Evolutionary conservation across 92 coral and sea anemone species (phyloP), one percentile per base, ranked within the genome.

Genomic region (Blastomussa wellsi): DNA sequence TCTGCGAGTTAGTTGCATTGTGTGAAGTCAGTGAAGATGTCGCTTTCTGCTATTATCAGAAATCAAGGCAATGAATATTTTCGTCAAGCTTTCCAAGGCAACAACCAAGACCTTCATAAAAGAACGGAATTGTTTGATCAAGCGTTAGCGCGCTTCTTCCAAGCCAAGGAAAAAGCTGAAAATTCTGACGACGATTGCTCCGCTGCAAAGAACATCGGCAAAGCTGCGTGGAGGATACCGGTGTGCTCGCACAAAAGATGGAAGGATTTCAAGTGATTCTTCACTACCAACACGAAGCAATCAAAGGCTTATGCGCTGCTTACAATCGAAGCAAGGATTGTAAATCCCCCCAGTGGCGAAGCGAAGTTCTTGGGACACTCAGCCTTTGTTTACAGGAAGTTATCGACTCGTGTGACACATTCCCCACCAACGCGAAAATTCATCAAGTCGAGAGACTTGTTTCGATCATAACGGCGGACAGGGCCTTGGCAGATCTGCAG

Each of bases 191-290:
- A 90, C 31, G 83, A 86, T 19, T 82, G 87, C 14, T 92, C 95
- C 13, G 98, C 98, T n/a, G 82, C 92, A 15, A 95, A 95, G 83
- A 95, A 95, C 80, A 88, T 89, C 53, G 98, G 91, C 38, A 95
- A 89, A 69, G 96, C 98, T 2, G 86, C 89, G 11, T 93, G 95
- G 93, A 81, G 92, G 64, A 52, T 95, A 88, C 93, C 26, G 80
- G 86, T 26, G 51, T 90, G 22, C 62, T 87, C 47, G 29, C 77
- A 1, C 89, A 91, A n/a, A 71, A 66, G 29, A 47, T 85, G 69
- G 90, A 92, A 44, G 78, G 77, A 14, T 85, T 71, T 24, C 76
- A 47, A 9, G 41, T 86, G 22, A 88, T 91, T 26, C 72, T 86
- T 4, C 84, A 84, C 79, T 86, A 95, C 35, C 84, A 90, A 7